phyloP scores from a whole-genome alignment of 2,888 invertebrate genomes.

The Aradus depressus region DNA sequence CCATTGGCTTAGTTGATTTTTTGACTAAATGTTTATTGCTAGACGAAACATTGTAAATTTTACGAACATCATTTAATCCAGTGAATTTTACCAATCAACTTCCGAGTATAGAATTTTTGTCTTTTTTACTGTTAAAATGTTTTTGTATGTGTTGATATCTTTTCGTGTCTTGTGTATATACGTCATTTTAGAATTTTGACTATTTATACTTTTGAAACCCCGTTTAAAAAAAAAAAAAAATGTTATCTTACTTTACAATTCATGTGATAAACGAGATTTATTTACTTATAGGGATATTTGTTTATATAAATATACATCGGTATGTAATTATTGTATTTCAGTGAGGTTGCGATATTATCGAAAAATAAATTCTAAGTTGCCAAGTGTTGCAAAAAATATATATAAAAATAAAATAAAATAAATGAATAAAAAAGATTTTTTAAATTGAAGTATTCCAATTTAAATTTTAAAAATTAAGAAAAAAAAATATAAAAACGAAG shows the following conservation, averaged over 20 bases:
- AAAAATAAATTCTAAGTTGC: slow-evolving; percentile 13
- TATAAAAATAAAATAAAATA: too few species aligned
- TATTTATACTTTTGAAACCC: background rate
- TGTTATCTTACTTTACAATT: background rate
- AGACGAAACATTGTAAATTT: too few species aligned
- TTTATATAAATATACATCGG: too few species aligned
- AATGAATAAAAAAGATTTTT: too few species aligned
- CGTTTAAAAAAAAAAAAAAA: slow-evolving; percentile 5
- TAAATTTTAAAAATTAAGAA: too few species aligned
- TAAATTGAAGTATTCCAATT: too few species aligned
- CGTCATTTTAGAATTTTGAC: background rate
- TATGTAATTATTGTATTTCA: too few species aligned
- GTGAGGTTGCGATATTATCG: background rate
- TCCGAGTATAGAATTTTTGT: background rate
- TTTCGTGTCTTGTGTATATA: background rate
- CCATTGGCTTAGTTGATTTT: too few species aligned
- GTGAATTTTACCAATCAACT: background rate
- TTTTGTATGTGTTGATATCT: slow-evolving; percentile 2
- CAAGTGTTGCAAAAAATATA: slow-evolving; percentile 9
- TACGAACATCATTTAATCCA: slow-evolving; percentile 6
- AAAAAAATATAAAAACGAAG: slow-evolving; percentile 16
- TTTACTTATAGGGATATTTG: too few species aligned
- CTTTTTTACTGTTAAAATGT: slow-evolving; percentile 3
- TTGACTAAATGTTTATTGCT: too few species aligned
- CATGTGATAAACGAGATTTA: background rate